These are phyloP conservation scores for Rana temporaria DNA, from an alignment of 2,113 vertebrate genomes.

Conservation along the genomic window DNA sequence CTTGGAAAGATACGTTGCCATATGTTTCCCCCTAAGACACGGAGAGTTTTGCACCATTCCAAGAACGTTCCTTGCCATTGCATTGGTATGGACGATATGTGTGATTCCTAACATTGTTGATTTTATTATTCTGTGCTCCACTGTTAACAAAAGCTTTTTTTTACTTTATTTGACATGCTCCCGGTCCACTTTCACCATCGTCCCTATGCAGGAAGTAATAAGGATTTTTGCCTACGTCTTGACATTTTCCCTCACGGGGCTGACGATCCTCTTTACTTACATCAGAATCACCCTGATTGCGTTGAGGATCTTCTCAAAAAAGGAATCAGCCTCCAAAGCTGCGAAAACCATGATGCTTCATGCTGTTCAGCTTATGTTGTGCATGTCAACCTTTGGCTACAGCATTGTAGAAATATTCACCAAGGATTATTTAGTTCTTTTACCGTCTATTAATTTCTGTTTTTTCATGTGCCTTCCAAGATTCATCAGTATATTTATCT, in stretches of 20 bases:
- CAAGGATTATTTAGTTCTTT: neutral
- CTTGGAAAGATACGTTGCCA: slow-evolving; percentile 19
- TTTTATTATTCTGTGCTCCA: slow-evolving; percentile 11
- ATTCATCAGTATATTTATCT: slow-evolving; percentile 4
- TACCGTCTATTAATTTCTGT: neutral
- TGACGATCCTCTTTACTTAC: no score
- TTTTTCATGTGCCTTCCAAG: slow-evolving; percentile 21
- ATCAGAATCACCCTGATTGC: no score
- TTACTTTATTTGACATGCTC: neutral
- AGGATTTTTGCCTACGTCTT: neutral
- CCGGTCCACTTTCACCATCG: neutral
- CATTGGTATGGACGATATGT: slow-evolving; percentile 5
- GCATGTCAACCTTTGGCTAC: neutral
- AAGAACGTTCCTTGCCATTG: neutral
- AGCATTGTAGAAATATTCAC: neutral
- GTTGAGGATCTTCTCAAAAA: no score
- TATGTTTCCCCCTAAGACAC: slow-evolving; percentile 33
- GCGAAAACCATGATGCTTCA: no score
- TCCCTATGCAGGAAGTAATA: neutral
- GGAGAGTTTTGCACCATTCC: neutral
- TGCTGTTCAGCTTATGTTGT: no score
- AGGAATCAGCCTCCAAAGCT: no score
- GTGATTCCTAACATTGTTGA: slow-evolving; percentile 10
- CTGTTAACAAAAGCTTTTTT: neutral
- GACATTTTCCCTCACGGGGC: neutral